Conservation (phyloP, 2,113 vertebrate species). For the Mormoops blainvillei region DNA sequence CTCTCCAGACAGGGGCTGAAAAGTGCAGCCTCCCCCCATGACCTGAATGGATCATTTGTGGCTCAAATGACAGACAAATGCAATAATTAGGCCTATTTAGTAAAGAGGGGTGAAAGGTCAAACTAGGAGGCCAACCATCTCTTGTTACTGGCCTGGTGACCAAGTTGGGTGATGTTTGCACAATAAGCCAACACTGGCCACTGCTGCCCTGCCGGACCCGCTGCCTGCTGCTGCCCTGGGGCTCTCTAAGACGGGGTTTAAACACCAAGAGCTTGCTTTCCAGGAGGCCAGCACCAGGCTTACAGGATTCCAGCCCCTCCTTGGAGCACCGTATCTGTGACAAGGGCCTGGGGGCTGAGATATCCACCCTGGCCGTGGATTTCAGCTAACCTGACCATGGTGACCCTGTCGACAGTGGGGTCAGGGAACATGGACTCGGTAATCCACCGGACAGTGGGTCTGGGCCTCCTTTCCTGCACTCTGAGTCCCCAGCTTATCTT, state of each 20-base stretch:
- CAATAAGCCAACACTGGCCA: slow-evolving; percentile 64
- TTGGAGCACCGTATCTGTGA: background rate
- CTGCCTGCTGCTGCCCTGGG: rapidly evolving
- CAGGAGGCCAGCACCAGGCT: background rate
- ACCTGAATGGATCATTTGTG: slow-evolving; percentile 89
- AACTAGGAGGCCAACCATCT: slow-evolving; percentile 81
- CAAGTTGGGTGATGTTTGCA: slow-evolving; percentile 67
- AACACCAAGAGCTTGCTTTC: background rate
- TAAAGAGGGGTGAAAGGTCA: slow-evolving; percentile 89
- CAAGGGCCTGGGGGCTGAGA: slow-evolving; percentile 26
- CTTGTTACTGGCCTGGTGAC: slow-evolving; percentile 81
- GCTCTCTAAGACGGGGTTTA: background rate
- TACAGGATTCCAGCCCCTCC: rapidly evolving
- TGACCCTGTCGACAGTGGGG: rapidly evolving
- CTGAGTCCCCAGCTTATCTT: background rate
- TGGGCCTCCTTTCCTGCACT: background rate
- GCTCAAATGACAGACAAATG: slow-evolving; percentile 92
- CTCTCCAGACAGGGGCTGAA: slow-evolving; percentile 74
- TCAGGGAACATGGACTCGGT: background rate
- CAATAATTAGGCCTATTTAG: slow-evolving; percentile 93
- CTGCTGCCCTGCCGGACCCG: background rate
- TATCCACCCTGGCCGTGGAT: rapidly evolving
- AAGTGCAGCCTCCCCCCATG: slow-evolving; percentile 75
- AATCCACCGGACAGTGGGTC: background rate
- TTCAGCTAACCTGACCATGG: background rate